Evolutionary conservation across 2,797 vertebrate species (phyloP).

Genomic region (Hippopotamyrus pictus): DNA sequence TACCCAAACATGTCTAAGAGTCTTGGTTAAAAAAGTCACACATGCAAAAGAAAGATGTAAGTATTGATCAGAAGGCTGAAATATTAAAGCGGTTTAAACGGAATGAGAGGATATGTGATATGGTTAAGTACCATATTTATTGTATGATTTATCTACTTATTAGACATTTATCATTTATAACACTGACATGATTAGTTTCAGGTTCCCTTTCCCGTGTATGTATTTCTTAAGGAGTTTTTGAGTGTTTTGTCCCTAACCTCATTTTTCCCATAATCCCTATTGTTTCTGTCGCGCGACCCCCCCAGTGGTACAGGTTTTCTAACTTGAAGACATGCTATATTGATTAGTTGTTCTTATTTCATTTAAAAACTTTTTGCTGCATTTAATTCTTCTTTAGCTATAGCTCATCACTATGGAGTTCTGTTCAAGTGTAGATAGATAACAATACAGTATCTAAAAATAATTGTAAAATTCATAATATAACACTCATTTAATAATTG

Average conservation of each 20-base stretch:
- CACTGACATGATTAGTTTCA: neutral
- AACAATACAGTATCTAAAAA: neutral
- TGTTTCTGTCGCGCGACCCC: neutral
- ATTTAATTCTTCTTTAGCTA: neutral
- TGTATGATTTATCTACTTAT: neutral
- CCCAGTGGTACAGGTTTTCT: neutral
- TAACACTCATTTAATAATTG: neutral
- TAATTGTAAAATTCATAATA: neutral
- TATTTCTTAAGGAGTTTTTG: neutral
- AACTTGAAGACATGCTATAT: neutral
- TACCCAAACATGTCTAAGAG: neutral
- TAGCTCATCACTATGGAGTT: neutral
- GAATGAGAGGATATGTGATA: neutral
- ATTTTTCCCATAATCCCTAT: neutral
- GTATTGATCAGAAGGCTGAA: neutral
- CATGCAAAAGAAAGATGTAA: neutral
- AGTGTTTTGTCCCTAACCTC: neutral
- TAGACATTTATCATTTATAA: neutral
- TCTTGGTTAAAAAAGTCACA: neutral
- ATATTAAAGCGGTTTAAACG: neutral
- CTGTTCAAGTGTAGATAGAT: neutral
- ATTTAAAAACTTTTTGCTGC: neutral
- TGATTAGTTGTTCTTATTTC: neutral
- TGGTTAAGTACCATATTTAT: neutral
- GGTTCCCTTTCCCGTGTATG: neutral